Base-by-base conservation (phyloP, 2,888 invertebrate genomes). In the Scaptomyza tumidula region DNA sequence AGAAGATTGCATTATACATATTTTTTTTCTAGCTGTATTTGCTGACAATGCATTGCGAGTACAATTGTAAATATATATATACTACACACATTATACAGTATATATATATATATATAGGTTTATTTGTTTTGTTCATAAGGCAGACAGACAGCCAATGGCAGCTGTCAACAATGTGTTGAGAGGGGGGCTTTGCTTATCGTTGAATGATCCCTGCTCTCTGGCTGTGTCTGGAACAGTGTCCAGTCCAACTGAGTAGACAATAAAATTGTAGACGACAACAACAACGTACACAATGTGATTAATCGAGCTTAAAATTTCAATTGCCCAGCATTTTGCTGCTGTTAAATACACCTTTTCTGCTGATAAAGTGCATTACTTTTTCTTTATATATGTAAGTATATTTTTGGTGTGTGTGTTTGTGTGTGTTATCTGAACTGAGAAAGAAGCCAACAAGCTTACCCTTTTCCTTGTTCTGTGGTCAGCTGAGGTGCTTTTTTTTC, bases 251-350 rank as follows among this genome's bases (percentile, higher is more conserved):
- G 44, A 44, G 14, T 46, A 46, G 54, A 57, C 68, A 33, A 61
- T 59, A 63, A 54, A 63, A 46, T 39, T 37, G 27, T 43, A 24
- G 54, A 44, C 57, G 41, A 14, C 60, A 49, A 44, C 53, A 35
- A 33, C 11, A 11, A 35, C 35, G 13, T 35, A 13, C 35, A 35
- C 13, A 35, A 39, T 50, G 50, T 70, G 78, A 80, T 86, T 74
- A 69, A 73, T 86, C 62, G 62, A 54, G 75, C 75, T 89, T 83
- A 75, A 66, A 57, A 73, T 75, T 74, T 79, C 79, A 64, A 62
- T 76, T 73, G 62, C n/a, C 48, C 60, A 70, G 46, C 55, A 43
- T 37, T 71, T 69, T 58, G 41, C 33, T 24, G 46, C 6, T 16
- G 13, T 35, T 16, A 43, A 31, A 46, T 54, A 59, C 10, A 33